These are phyloP conservation scores for Irena cyanogastra DNA, from an alignment of 2,113 vertebrate genomes.

Conservation along the genomic window DNA sequence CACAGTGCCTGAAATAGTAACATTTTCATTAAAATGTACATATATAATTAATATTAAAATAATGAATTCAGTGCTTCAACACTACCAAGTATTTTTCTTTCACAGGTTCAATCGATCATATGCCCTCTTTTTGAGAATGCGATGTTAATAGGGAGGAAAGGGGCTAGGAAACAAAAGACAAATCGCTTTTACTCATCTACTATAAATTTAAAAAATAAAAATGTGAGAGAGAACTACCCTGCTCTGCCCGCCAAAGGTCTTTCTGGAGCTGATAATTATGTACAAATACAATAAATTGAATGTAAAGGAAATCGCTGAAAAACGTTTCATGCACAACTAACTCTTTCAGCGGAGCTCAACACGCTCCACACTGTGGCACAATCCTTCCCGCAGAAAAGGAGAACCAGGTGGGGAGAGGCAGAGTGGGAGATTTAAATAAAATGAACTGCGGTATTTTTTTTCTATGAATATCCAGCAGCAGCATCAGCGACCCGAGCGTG, in stretches of 20 bases:
- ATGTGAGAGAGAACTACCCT: fast-evolving
- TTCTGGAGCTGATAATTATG: background rate
- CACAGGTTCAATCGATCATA: background rate
- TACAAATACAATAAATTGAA: background rate
- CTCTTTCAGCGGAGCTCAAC: background rate
- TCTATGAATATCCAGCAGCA: background rate
- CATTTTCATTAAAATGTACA: background rate
- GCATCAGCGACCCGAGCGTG: background rate
- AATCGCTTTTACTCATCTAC: background rate
- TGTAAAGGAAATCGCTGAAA: background rate
- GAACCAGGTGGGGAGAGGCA: background rate
- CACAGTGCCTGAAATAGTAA: background rate
- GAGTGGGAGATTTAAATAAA: background rate
- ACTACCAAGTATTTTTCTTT: background rate
- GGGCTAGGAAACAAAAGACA: background rate
- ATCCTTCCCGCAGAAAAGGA: background rate
- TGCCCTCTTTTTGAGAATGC: background rate
- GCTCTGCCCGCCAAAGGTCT: background rate
- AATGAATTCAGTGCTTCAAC: background rate
- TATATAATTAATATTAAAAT: background rate
- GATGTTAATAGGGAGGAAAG: background rate
- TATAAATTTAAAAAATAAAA: background rate
- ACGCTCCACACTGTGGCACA: background rate
- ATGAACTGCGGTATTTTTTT: background rate
- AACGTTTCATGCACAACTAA: fast-evolving